Conservation (phyloP, 2,888 invertebrate genomes). For the Mimachlamys varia region DNA sequence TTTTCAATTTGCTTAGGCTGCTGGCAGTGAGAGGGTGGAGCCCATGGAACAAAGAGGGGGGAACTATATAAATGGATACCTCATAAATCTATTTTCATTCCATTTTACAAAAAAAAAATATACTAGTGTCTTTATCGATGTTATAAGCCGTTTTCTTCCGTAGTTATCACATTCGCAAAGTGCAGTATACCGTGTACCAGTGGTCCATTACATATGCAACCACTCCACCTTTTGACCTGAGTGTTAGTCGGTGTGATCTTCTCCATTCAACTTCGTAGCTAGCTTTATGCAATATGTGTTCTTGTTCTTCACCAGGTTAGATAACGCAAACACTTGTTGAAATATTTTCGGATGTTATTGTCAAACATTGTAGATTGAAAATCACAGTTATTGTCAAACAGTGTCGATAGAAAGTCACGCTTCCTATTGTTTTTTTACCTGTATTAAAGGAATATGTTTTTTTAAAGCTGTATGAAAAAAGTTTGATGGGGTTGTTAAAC, state of each 20-base stretch:
- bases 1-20: neutral
- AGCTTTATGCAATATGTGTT: neutral
- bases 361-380: no score
- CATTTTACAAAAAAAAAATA: neutral
- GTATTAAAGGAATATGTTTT: no score
- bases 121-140: conserved; percentile 5
- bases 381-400: no score
- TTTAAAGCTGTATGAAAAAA: no score
- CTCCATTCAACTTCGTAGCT: neutral
- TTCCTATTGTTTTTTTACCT: no score
- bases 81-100: conserved; percentile 24
- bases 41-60: neutral
- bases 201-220: neutral
- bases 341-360: neutral
- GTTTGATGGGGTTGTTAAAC: no score
- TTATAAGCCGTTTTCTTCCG: neutral
- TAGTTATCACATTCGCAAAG: conserved; percentile 17
- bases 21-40: neutral
- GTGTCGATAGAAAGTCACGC: no score
- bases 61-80: neutral
- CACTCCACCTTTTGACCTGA: neutral
- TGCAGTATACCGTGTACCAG: neutral
- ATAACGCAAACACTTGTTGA: neutral
- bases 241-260: neutral
- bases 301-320: neutral